A percentile compares a stretch with the other conserved stretches of the same genome.
These are phyloP conservation scores for Acrocephalus arundinaceus DNA, from an alignment of 2,113 vertebrate genomes.

Conservation along the genomic window DNA sequence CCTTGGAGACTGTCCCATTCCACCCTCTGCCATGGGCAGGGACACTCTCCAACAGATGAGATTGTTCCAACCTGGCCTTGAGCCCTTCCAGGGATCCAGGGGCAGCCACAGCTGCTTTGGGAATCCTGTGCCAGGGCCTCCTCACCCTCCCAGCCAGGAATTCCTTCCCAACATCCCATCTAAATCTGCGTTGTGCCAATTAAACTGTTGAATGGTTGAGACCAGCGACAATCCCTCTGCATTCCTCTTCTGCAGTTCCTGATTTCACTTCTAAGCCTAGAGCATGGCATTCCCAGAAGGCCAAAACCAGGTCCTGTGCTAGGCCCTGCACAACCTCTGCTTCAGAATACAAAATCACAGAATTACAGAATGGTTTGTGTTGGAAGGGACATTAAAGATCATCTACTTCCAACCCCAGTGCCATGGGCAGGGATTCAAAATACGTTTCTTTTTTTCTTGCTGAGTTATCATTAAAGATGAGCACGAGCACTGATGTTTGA, in stretches of 20 bases:
- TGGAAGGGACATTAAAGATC: not conserved
- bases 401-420: not conserved
- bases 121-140: not conserved
- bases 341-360: not conserved
- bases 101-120: not conserved
- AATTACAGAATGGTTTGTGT: not conserved
- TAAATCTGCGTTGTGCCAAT: too few relatives aligned
- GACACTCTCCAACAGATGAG: rapidly evolving
- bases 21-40: not conserved
- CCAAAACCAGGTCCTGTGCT: not conserved
- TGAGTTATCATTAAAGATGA: not conserved
- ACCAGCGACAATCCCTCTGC: not conserved
- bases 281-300: not conserved
- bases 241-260: not conserved
- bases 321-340: not conserved
- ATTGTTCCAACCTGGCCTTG: not conserved
- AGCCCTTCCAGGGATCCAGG: not conserved
- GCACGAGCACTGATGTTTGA: not conserved
- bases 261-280: not conserved
- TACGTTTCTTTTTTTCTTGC: not conserved
- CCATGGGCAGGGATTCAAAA: not conserved
- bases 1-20: not conserved
- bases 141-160: rapidly evolving
- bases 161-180: not conserved
- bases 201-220: not conserved